Evolutionary conservation across 37 sponge, comb jelly and placozoan species (phyloP).

Genomic region (Haliclona indistincta): DNA sequence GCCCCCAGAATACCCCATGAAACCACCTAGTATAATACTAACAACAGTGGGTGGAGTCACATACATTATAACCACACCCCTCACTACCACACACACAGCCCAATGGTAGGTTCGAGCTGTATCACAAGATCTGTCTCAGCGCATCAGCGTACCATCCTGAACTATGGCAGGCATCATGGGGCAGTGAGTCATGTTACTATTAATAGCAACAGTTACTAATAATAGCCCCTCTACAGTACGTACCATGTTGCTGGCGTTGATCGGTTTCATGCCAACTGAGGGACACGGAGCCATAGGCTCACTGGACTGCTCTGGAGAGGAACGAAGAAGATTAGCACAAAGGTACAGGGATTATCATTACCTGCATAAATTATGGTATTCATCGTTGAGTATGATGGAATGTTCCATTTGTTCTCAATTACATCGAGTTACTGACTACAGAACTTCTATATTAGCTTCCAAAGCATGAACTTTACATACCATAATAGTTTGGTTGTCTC

Average conservation of each 20-base stretch:
- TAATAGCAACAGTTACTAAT: background rate
- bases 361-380: background rate
- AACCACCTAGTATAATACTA: slow-evolving; percentile 94
- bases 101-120: slow-evolving; percentile 92
- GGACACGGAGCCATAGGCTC: slow-evolving; percentile 94
- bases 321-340: slow-evolving; percentile 76
- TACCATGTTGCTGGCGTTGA: slow-evolving; percentile 92
- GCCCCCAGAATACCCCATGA: slow-evolving; percentile 99
- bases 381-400: background rate
- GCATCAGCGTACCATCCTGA: slow-evolving; percentile 96
- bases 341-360: slow-evolving; percentile 7
- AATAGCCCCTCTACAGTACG: slow-evolving; percentile 59
- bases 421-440: no score
- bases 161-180: slow-evolving; percentile 99
- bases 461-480: no score
- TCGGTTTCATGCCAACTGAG: slow-evolving; percentile 97
- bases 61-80: background rate
- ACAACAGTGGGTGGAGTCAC: slow-evolving; percentile 71
- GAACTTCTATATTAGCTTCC: no score
- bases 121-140: slow-evolving; percentile 96
- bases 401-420: no score
- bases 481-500: no score
- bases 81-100: no score
- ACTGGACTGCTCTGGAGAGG: slow-evolving; percentile 82
- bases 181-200: slow-evolving; percentile 70